These are phyloP conservation scores for Dissostichus mawsoni DNA, from an alignment of 2,113 vertebrate genomes.

Conservation along the genomic window DNA sequence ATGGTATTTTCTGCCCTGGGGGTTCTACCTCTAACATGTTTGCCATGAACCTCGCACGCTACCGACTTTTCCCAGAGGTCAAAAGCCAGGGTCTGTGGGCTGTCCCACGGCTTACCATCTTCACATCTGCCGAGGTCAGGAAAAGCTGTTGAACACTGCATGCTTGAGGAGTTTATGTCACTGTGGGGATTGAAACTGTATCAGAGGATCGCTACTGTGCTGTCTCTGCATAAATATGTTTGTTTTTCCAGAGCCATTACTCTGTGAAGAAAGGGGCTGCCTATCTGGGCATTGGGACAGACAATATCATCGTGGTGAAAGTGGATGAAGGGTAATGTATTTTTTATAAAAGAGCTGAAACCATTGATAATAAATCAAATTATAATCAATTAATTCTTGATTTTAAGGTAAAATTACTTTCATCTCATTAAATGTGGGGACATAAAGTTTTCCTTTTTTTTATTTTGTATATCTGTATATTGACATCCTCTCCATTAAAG, in stretches of 20 bases:
- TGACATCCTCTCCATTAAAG: too few species aligned
- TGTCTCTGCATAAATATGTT: neutral
- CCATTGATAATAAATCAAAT: neutral
- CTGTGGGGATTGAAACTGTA: neutral
- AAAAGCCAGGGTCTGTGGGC: conserved; percentile 61
- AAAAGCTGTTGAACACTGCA: neutral
- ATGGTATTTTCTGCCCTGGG: conserved; percentile 72
- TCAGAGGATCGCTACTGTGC: neutral
- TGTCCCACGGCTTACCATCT: conserved; percentile 61
- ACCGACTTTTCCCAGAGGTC: conserved; percentile 57
- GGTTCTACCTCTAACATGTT: conserved; percentile 69
- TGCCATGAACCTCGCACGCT: conserved; percentile 72
- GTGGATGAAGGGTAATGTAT: conserved; percentile 82
- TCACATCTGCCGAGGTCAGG: conserved; percentile 65
- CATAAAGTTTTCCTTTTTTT: too few species aligned
- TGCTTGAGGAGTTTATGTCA: neutral
- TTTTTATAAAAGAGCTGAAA: conserved; percentile 1
- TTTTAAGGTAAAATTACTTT: neutral
- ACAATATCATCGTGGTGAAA: conserved; percentile 73
- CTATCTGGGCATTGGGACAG: conserved; percentile 64
- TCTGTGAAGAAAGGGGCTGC: conserved; percentile 69
- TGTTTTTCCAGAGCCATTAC: conserved; percentile 69
- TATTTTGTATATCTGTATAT: too few species aligned
- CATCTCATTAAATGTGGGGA: too few species aligned
- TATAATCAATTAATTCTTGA: neutral